Evolutionary conservation across 2,797 vertebrate genomes (phyloP).

Genomic region (Phoxinus dragarum): DNA sequence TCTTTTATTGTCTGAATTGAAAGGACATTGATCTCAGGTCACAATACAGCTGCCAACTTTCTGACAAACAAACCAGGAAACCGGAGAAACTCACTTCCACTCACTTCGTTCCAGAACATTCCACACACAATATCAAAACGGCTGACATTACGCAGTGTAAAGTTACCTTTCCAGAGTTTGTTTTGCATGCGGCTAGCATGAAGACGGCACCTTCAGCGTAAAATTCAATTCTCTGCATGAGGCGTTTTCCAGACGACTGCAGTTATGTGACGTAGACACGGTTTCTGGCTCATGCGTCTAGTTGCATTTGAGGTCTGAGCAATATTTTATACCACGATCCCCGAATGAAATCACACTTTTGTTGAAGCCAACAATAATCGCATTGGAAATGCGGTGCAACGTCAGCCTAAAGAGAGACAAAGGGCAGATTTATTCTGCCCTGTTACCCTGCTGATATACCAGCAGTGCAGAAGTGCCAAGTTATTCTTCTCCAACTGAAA

Average conservation of each 20-base stretch:
- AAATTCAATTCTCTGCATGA: constrained; percentile 30
- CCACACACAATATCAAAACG: constrained; percentile 5
- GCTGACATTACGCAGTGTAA: background rate
- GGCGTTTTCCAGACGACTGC: constrained; percentile 29
- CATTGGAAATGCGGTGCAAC: background rate
- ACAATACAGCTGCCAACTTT: constrained; percentile 51
- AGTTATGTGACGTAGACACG: background rate
- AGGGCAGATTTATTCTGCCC: constrained; percentile 10
- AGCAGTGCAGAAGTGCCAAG: constrained; percentile 50
- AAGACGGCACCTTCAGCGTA: background rate
- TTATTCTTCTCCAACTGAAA: constrained; percentile 28
- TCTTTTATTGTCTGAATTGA: constrained; percentile 37
- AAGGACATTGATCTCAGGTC: constrained; percentile 54
- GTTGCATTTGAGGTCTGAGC: constrained; percentile 20
- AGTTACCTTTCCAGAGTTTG: constrained; percentile 10
- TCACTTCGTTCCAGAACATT: constrained; percentile 36
- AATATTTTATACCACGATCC: background rate
- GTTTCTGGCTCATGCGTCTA: background rate
- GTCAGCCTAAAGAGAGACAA: constrained; percentile 12
- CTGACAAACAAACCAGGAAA: constrained; percentile 43
- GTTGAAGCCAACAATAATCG: background rate
- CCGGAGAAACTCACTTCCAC: constrained; percentile 36
- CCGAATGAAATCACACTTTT: background rate
- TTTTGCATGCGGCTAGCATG: constrained; percentile 16
- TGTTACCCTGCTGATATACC: constrained; percentile 9